Evolutionary conservation across 1,140 invertebrate species (phyloP), one percentile per base, ranked within the genome.

Genomic region (Andricus grossulariae): DNA sequence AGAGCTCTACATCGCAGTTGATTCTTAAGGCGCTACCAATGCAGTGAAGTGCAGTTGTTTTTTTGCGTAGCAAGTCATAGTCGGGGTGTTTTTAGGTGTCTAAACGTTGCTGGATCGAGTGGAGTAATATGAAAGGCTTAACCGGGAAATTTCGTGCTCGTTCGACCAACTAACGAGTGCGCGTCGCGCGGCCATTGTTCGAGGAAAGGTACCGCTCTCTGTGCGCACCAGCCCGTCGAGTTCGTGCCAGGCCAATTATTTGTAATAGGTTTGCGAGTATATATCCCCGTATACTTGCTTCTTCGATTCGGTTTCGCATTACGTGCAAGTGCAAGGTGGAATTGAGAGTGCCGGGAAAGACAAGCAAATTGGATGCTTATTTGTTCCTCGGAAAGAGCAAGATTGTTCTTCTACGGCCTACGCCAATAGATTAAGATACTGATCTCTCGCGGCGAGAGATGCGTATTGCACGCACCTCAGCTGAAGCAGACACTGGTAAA

Each of bases 141-240:
- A 54, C 72, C 18, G 51, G 66, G 66, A 71, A 80, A 80, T 80
- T 80, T 77, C 75, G 79, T 76, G 75, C 75, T 76, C 78, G 72
- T 73, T 66, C 75, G 71, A 75, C 60, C 80, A 77, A 74, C 49
- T 74, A 73, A 76, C 71, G 73, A 77, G 72, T 73, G 75, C 75
- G 79, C 78, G 75, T 74, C 79, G 71, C 76, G 79, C 80, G 74
- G 76, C 80, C 80, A 81, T 81, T 81, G 80, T 81, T 81, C 74
- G 52, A 25, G 55, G 54, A 57, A 45, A 66, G 73, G 72, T 73
- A 73, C 73, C n/a, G 50, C 71, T 74, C 54, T 55, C 72, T 25
- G 49, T 74, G 78, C 51, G 52, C 72, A 77, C 76, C 76, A 75
- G 55, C 39, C 50, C 25, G 45, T 72, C 57, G 19, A 60, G 45